Conservation (phyloP, 2,113 vertebrate species). For the Brachyhypopomus occidentalis region DNA sequence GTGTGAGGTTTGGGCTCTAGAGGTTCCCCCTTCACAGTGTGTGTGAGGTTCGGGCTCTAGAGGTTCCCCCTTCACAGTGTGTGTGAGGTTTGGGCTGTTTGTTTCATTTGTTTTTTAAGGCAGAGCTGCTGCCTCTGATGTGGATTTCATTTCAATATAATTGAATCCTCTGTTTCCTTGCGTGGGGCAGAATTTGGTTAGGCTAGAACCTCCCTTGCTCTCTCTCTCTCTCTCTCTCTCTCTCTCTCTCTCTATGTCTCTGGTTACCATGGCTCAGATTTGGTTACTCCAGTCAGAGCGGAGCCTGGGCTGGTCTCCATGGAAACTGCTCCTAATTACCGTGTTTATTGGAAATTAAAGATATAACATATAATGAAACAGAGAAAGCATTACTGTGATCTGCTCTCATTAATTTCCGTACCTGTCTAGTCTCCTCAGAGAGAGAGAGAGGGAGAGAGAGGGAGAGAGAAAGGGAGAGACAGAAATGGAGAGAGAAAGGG, state of each 20-base stretch:
- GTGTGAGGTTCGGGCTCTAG: no score
- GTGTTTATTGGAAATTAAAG: constrained; percentile 85
- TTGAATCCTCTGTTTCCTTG: constrained; percentile 72
- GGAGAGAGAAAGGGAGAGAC: constrained; percentile 56
- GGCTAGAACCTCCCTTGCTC: constrained; percentile 73
- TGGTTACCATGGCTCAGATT: constrained; percentile 71
- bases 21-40: not conserved
- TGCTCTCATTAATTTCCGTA: constrained; percentile 76
- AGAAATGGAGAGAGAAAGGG: constrained; percentile 7
- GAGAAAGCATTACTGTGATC: constrained; percentile 75
- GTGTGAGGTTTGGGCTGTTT: constrained; percentile 29
- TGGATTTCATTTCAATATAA: constrained; percentile 80
- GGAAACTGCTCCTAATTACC: constrained; percentile 78
- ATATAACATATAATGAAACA: constrained; percentile 81
- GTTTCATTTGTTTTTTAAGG: constrained; percentile 57
- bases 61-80: not conserved
- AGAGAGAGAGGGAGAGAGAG: constrained; percentile 51
- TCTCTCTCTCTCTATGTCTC: constrained; percentile 15
- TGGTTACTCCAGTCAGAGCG: constrained; percentile 75
- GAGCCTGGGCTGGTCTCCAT: constrained; percentile 70
- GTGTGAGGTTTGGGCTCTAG: not conserved
- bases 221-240: constrained; percentile 45
- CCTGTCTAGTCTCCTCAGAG: constrained; percentile 71
- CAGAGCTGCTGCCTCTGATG: constrained; percentile 63
- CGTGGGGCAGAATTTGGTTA: constrained; percentile 76